Base-by-base conservation (phyloP, 2,113 vertebrate species). In the Prunella himalayana region DNA sequence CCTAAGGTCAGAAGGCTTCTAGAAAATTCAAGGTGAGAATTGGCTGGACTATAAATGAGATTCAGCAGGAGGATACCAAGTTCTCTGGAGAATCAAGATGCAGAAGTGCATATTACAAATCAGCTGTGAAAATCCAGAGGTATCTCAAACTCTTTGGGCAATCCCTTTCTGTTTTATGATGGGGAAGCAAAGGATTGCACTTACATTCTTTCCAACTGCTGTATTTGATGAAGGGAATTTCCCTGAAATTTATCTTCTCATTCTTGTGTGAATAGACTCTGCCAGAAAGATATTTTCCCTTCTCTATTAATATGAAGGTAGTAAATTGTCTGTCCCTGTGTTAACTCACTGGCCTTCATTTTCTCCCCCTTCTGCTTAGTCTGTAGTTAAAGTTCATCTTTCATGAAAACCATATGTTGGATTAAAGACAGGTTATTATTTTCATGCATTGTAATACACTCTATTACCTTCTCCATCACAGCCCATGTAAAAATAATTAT, bases 221-320 rank as follows among this genome's bases (percentile, higher is more conserved):
- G 41, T 71, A 63, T 94, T 86, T 81, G 86, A 75, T 59, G 71
- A 75, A 92, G 80, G 75, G 90, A 93, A 83, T 90, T 93, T 95
- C 85, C 85, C 56, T 92, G 71, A 92, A 83, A 83, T 80, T 70
- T 83, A 47, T 66, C 49, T 82, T 77, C 59, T 90, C 31, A 8
- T 69, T 49, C 44, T 77, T 54, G 39, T 68, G 35, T 72, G 35
- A 61, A 39, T 6, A 51, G 69, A 24, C 53, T 90, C 76, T 92
- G 64, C 50, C 82, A 89, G 76, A 51, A 70, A 85, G 79, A 45
- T 53, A 64, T 57, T 94, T 84, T 87, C 68, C 80, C 70, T 93
- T 88, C 64, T 75, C 27, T 70, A 21, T 88, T 72, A 79, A 87
- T 88, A 57, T 53, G 69, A 87, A 65, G 39, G 66, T 65, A 86